Evolutionary conservation across 2,888 invertebrate genomes (phyloP).

Genomic region (Diachrysia chrysitis): DNA sequence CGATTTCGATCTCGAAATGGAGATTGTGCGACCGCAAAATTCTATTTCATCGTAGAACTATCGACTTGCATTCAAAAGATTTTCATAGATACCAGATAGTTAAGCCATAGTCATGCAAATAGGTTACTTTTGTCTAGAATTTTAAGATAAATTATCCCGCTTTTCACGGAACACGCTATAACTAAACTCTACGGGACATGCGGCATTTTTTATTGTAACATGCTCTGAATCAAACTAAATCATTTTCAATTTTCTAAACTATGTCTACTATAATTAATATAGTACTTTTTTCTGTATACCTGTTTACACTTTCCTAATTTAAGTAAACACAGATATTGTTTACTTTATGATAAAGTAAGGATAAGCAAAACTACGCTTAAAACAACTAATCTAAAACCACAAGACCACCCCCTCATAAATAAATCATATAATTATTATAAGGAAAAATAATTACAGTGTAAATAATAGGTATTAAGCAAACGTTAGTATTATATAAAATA

Average conservation of each 20-base stretch:
- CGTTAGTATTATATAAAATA: conserved; percentile 36
- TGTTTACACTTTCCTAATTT: conserved; percentile 54
- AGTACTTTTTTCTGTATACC: conserved; percentile 76
- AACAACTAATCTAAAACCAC: conserved; percentile 54
- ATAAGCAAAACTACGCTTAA: conserved; percentile 55
- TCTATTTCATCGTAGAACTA: conserved; percentile 36
- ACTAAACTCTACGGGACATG: conserved; percentile 81
- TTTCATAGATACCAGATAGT: conserved; percentile 64
- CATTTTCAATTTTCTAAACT: conserved; percentile 71
- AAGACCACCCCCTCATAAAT: conserved; percentile 52
- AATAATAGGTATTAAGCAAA: conserved; percentile 34
- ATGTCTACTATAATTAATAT: conserved; percentile 74
- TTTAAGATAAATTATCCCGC: conserved; percentile 63
- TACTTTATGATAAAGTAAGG: conserved; percentile 45
- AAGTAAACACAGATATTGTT: conserved; percentile 52
- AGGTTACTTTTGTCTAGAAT: conserved; percentile 68
- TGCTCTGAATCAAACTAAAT: conserved; percentile 77
- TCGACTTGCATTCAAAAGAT: conserved; percentile 54
- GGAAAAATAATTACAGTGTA: conserved; percentile 22
- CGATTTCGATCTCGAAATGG: conserved; percentile 36
- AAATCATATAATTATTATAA: conserved; percentile 23
- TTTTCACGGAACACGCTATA: conserved; percentile 66
- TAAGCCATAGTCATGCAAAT: conserved; percentile 84
- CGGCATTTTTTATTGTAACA: conserved; percentile 76
- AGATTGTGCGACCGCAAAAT: conserved; percentile 38